phyloP scores from a whole-genome alignment of 2,888 invertebrate genomes.

The Xylophagus ater region DNA sequence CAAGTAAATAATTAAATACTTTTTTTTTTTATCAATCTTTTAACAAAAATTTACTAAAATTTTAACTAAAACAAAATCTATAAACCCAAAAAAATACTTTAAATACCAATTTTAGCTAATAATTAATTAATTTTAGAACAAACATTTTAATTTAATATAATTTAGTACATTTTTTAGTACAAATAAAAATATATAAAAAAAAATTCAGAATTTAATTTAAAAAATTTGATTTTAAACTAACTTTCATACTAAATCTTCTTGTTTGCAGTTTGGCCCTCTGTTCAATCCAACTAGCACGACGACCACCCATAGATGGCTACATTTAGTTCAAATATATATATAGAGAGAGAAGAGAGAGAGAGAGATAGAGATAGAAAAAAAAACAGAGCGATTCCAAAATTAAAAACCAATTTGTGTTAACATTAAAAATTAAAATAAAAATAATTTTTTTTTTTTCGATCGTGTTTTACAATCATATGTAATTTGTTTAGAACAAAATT shows the following conservation, averaged over 20 bases:
- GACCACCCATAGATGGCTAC: slow-evolving; percentile 40
- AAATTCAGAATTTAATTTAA: slow-evolving; percentile 9
- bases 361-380: slow-evolving; percentile 13
- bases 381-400: slow-evolving; percentile 5
- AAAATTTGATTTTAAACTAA: slow-evolving; percentile 32
- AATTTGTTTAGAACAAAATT: no score
- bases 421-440: slow-evolving; percentile 2
- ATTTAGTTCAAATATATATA: slow-evolving; percentile 23
- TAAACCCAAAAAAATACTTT: no score
- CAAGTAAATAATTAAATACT: no score
- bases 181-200: slow-evolving; percentile 5
- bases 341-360: slow-evolving; percentile 11
- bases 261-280: slow-evolving; percentile 42
- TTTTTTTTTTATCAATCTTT: no score
- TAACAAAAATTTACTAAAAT: no score
- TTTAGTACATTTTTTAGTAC: slow-evolving; percentile 7
- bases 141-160: no score
- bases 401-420: slow-evolving; percentile 1
- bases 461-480: no score
- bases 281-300: slow-evolving; percentile 41
- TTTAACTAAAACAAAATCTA: no score
- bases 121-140: no score
- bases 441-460: slow-evolving; percentile 9
- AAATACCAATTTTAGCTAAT: no score
- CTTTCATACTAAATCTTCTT: slow-evolving; percentile 42